These are phyloP conservation scores for Calypte anna DNA, from an alignment of 2,113 vertebrate species.

Conservation along the genomic window DNA sequence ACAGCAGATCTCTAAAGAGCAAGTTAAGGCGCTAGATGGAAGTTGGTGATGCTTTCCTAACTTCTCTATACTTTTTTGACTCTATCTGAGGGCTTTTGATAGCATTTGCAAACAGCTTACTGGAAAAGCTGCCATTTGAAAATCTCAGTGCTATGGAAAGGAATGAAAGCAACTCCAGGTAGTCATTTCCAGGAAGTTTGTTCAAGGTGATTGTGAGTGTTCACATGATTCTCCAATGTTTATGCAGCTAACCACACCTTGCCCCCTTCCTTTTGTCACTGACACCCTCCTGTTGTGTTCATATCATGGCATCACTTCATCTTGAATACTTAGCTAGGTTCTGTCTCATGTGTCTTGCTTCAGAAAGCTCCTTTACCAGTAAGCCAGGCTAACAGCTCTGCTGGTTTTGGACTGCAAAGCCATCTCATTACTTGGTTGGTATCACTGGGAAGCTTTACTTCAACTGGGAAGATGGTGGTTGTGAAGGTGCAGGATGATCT, in stretches of 20 bases:
- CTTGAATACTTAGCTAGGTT: not conserved
- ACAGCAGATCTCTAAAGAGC: not conserved
- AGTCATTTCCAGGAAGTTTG: not conserved
- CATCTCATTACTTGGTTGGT: not conserved
- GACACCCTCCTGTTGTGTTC: not conserved
- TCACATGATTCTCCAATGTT: not conserved
- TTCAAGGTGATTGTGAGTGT: not conserved
- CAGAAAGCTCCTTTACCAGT: not conserved
- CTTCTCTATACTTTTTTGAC: fast-evolving
- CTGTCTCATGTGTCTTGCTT: not conserved
- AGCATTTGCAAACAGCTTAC: not conserved
- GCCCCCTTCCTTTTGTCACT: not conserved
- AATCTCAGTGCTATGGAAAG: not conserved
- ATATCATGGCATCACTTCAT: not conserved
- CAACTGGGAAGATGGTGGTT: not conserved
- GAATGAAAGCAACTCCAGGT: not conserved
- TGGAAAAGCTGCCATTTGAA: not conserved
- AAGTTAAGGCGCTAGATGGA: not conserved
- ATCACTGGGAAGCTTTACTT: not conserved
- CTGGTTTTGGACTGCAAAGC: fast-evolving
- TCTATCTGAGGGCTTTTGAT: not conserved
- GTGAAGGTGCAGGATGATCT: not conserved
- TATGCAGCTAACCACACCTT: not conserved
- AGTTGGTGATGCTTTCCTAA: not conserved
- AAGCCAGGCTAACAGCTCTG: not conserved